phyloP scores from a whole-genome alignment of 2,888 invertebrate species.

The Candidula unifasciata region DNA sequence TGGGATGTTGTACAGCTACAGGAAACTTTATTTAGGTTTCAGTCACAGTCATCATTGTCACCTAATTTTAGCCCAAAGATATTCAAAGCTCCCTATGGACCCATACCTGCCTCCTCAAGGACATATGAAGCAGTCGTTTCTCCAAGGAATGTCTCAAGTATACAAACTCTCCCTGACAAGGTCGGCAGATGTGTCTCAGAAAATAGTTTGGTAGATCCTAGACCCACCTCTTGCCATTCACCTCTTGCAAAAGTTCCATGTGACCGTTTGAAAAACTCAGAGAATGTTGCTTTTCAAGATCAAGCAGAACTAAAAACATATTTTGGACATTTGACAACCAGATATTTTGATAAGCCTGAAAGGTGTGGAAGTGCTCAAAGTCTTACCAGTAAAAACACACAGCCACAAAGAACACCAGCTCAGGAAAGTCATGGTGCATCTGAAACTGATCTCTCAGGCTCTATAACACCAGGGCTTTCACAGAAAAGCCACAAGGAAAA shows the following conservation, averaged over 20 bases:
- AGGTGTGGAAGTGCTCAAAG: not conserved
- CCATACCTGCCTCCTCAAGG: not conserved
- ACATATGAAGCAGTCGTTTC: not conserved
- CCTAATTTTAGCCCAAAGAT: constrained; percentile 7
- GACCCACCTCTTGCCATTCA: not conserved
- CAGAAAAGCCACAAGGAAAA: not conserved
- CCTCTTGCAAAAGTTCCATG: not conserved
- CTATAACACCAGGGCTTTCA: not conserved
- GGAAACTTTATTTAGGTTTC: not conserved
- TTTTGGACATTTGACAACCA: not conserved
- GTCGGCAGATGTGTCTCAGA: not conserved
- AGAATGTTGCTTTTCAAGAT: too few species aligned
- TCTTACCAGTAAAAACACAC: not conserved
- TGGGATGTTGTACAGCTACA: not conserved
- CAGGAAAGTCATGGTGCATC: too few species aligned
- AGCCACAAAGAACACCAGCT: not conserved
- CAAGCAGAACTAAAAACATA: not conserved
- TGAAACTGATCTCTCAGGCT: not conserved
- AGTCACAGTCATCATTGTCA: not conserved
- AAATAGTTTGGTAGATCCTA: not conserved
- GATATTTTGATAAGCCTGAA: too few species aligned
- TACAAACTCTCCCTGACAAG: not conserved
- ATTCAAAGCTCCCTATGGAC: not conserved
- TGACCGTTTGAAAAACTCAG: not conserved
- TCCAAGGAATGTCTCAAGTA: not conserved